Conservation (phyloP, 2,888 invertebrate species). For the Morinoia aosen region DNA sequence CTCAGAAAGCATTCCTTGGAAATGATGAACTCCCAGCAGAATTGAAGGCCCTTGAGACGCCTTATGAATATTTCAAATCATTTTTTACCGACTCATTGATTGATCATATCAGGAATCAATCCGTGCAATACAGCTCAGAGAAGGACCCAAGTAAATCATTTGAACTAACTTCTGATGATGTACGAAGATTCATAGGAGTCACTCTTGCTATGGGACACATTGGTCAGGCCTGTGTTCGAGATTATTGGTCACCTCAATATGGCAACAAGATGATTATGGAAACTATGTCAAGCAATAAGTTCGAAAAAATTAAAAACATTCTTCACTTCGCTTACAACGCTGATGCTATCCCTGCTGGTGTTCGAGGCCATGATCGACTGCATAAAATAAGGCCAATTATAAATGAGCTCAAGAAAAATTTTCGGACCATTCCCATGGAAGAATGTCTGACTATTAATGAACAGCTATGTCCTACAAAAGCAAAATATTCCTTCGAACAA, state of each 20-base stretch:
- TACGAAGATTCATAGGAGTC: neutral
- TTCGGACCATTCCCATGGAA: slow-evolving; percentile 54
- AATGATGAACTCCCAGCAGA: neutral
- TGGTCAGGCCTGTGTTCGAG: neutral
- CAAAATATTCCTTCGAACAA: slow-evolving; percentile 54
- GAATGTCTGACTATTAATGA: slow-evolving; percentile 60
- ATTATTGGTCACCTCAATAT: neutral
- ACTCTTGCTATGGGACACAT: neutral
- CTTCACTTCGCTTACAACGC: neutral
- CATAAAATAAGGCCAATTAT: slow-evolving; percentile 61
- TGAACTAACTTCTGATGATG: neutral
- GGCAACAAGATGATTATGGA: neutral
- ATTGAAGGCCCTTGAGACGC: neutral
- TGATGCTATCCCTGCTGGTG: neutral
- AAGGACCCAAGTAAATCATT: neutral
- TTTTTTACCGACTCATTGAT: neutral
- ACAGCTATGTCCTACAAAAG: slow-evolving; percentile 62
- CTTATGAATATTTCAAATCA: neutral
- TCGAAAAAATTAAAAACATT: neutral
- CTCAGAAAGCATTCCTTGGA: neutral
- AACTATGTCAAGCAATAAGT: neutral
- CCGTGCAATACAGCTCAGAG: neutral
- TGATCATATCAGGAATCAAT: neutral
- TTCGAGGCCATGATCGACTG: slow-evolving; percentile 54
- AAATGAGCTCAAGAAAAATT: slow-evolving; percentile 32